phyloP scores from a whole-genome alignment of 2,113 vertebrate species.

The Poeciliopsis retropinna region DNA sequence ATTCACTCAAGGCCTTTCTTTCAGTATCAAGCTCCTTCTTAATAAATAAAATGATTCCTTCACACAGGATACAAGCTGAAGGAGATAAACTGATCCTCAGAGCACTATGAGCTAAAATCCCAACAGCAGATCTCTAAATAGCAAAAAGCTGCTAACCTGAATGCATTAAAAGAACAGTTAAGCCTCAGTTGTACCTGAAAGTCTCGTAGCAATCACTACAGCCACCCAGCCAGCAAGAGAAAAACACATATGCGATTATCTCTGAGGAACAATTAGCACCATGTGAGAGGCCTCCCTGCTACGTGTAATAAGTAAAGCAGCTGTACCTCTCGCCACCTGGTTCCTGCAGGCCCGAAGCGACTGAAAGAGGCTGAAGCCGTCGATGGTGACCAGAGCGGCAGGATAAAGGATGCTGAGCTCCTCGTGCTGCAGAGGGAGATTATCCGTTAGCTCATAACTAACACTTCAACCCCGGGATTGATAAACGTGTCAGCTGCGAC shows the following conservation, averaged over 20 bases:
- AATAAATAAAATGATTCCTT: background rate
- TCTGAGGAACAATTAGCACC: slow-evolving; percentile 4
- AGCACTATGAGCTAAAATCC: background rate
- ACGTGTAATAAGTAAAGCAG: background rate
- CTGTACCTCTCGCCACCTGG: slow-evolving; percentile 95
- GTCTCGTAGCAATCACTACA: slow-evolving; percentile 40
- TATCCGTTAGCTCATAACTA: background rate
- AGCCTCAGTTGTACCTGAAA: slow-evolving; percentile 41
- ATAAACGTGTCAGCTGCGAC: background rate
- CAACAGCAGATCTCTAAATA: background rate
- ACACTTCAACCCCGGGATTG: background rate
- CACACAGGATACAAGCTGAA: too few species aligned
- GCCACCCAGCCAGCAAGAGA: slow-evolving; percentile 39
- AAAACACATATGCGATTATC: slow-evolving; percentile 30
- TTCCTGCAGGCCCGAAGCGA: slow-evolving; percentile 97
- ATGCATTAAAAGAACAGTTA: background rate
- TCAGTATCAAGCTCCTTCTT: background rate
- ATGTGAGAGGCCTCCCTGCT: background rate
- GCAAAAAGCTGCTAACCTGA: background rate
- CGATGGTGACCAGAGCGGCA: slow-evolving; percentile 93
- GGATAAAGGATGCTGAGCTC: slow-evolving; percentile 96
- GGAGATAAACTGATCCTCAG: background rate
- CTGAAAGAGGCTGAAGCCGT: slow-evolving; percentile 98
- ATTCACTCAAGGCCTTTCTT: background rate
- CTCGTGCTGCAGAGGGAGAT: slow-evolving; percentile 85